These are phyloP conservation scores for Amphiduros pacificus DNA, from an alignment of 2,888 invertebrate species.

Conservation along the genomic window DNA sequence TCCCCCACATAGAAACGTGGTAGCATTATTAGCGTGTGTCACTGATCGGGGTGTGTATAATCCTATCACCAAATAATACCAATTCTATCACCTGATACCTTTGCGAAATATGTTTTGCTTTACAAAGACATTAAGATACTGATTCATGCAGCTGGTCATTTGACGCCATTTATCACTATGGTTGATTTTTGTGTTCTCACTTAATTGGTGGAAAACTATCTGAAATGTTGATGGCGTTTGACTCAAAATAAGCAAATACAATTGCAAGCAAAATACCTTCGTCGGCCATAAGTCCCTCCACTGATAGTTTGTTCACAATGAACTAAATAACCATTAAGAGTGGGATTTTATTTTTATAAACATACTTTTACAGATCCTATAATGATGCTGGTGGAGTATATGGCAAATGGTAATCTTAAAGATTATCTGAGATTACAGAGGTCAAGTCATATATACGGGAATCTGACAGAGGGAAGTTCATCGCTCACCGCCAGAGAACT, in stretches of 20 bases:
- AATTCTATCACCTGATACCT: too few relatives aligned
- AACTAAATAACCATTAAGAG: background rate
- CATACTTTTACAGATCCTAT: slow-evolving; percentile 72
- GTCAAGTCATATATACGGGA: background rate
- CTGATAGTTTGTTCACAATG: background rate
- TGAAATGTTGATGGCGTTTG: too few relatives aligned
- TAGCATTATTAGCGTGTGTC: slow-evolving; percentile 84
- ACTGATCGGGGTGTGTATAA: slow-evolving; percentile 81
- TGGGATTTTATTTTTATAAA: background rate
- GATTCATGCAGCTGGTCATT: too few relatives aligned
- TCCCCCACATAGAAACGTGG: slow-evolving; percentile 87
- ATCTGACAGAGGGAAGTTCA: slow-evolving; percentile 59
- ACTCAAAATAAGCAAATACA: too few relatives aligned
- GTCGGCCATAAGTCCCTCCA: too few relatives aligned
- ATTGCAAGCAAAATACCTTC: too few relatives aligned
- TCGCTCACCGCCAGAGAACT: slow-evolving; percentile 84
- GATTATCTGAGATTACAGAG: slow-evolving; percentile 71
- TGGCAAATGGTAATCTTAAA: slow-evolving; percentile 85
- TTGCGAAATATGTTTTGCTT: too few relatives aligned
- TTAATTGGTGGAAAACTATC: too few relatives aligned
- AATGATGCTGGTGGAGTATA: slow-evolving; percentile 89
- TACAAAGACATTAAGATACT: too few relatives aligned
- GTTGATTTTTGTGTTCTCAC: too few relatives aligned
- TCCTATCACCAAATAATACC: too few relatives aligned
- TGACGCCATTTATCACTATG: too few relatives aligned